These are phyloP conservation scores for Platysternon megacephalum DNA, from an alignment of 2,113 vertebrate species.

Conservation along the genomic window DNA sequence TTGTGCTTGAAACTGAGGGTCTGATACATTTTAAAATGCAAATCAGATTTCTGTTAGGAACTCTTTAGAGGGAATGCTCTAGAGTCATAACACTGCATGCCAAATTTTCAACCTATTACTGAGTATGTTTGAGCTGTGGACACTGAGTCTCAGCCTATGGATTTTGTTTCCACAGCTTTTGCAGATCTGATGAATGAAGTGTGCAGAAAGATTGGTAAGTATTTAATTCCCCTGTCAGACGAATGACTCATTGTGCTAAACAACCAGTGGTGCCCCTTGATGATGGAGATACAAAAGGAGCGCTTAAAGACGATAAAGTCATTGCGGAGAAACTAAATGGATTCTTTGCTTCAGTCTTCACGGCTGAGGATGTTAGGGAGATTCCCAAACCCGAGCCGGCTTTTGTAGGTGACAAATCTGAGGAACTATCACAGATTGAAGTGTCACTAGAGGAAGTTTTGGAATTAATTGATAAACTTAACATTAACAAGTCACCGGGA, in stretches of 20 bases:
- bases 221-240: not conserved
- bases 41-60: not conserved
- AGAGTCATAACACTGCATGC: not conserved
- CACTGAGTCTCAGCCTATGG: conserved; percentile 56
- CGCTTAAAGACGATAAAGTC: no score
- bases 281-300: no score
- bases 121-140: conserved; percentile 19
- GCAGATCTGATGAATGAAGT: conserved; percentile 95
- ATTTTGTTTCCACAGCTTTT: conserved; percentile 86
- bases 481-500: no score
- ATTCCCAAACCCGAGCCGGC: no score
- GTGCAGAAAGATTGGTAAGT: conserved; percentile 93
- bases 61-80: not conserved
- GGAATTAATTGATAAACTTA: no score
- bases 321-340: no score
- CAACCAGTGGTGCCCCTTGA: no score
- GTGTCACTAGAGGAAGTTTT: no score
- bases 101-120: not conserved
- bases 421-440: no score
- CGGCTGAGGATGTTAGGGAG: no score
- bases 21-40: not conserved
- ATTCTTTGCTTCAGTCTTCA: no score
- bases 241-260: conserved; percentile 8
- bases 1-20: not conserved
- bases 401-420: no score